Base-by-base conservation (phyloP, 2,888 invertebrate genomes). In the Eurois occulta region DNA sequence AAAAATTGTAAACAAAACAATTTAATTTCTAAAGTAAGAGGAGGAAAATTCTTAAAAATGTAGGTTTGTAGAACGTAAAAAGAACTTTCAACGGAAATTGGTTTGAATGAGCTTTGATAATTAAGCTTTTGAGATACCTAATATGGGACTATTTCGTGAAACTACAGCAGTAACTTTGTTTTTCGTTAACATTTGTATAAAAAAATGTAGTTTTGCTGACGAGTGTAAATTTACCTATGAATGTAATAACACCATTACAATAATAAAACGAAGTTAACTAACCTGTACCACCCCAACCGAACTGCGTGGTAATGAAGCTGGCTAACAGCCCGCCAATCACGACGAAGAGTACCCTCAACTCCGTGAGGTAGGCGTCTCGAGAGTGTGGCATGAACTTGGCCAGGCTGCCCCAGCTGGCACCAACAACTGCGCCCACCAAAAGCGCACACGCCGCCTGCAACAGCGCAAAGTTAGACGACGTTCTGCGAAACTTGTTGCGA, bases 251-350 rank as follows among this genome's bases (percentile, higher is more conserved):
- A 21, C 60, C 11, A 60, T 60, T 18, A 32, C 3, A 32, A 21
- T 3, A 32, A 32, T 32, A 48, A 35, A 18, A 48, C 10, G 16
- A 21, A 1, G n/a, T 3, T 2, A 65, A 89, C 91, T 86, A 67
- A 96, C 96, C 95, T 77, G 93, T 93, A 46, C 96, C 96, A 75
- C 94, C 94, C 96, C 96, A 96, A 58, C 95, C 96, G 10, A 94
- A 76, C 72, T 92, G 88, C 11, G 90, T 83, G 7, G 95, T 93
- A 67, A 94, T 82, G 85, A 95, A 94, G 91, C 93, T 95, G 5
- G 91, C 92, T 62, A 94, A 93, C 46, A 96, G 90, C 52, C 96
- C 96, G 1, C 95, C 95, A 38, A 95, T 81, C 55, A 95, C 84
- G 58, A 96, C 94, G 85, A 94, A 92, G 18, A 95, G 89, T 35